These are phyloP conservation scores for Antedon mediterranea DNA, from an alignment of 53 echinoderm and acorn worm genomes.

Conservation along the genomic window DNA sequence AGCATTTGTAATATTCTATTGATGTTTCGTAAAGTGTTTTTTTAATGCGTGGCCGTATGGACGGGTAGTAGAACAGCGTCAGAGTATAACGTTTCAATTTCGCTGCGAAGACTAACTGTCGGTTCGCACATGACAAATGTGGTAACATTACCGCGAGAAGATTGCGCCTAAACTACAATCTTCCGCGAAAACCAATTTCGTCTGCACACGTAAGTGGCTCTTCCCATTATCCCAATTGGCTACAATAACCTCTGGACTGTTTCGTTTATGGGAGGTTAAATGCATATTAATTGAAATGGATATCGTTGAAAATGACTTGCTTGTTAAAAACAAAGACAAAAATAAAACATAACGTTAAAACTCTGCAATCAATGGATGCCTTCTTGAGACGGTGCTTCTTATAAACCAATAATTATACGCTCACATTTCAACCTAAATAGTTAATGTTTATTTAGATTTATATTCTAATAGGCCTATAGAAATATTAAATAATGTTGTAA, in stretches of 20 bases:
- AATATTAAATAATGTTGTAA: too few species aligned
- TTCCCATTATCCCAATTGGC: neutral
- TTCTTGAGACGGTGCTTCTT: too few species aligned
- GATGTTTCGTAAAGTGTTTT: neutral
- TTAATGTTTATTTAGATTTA: too few species aligned
- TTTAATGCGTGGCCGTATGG: neutral
- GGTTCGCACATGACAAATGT: neutral
- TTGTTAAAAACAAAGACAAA: neutral
- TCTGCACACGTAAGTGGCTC: neutral
- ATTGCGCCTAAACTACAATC: neutral
- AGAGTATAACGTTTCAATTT: neutral
- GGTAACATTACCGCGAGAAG: neutral
- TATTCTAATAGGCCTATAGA: too few species aligned
- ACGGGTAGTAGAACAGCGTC: neutral
- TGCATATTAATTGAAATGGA: neutral
- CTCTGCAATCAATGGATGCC: too few species aligned
- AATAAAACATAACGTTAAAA: too few species aligned
- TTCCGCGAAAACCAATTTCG: neutral
- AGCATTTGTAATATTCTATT: neutral
- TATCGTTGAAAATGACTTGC: neutral
- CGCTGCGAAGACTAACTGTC: neutral
- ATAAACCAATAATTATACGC: too few species aligned
- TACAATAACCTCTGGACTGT: neutral
- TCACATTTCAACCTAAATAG: too few species aligned
- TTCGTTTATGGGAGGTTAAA: neutral